These are phyloP conservation scores for Tetranychus cinnabarinus DNA, from an alignment of 1,140 invertebrate species.

Conservation along the genomic window DNA sequence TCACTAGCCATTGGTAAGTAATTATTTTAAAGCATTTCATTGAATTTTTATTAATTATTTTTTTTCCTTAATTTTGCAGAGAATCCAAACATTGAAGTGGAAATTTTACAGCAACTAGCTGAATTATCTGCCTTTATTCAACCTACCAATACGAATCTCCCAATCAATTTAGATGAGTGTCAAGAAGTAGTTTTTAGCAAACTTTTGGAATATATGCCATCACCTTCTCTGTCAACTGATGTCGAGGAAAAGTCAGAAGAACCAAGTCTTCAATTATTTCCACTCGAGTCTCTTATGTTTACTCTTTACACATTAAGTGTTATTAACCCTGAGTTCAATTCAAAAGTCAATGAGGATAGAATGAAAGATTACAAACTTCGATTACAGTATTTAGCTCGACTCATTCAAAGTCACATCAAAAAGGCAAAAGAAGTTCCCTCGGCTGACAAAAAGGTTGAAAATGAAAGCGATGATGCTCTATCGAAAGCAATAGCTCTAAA, in stretches of 20 bases:
- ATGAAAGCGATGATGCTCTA: constrained; percentile 21
- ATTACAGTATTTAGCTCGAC: constrained; percentile 71
- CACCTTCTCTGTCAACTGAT: constrained; percentile 40
- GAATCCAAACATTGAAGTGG: constrained; percentile 25
- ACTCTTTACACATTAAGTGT: constrained; percentile 66
- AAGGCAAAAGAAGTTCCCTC: constrained; percentile 56
- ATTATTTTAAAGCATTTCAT: too few species aligned
- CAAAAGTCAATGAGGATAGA: constrained; percentile 39
- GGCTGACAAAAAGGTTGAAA: constrained; percentile 37
- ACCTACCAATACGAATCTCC: constrained; percentile 14
- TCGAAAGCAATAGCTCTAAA: constrained; percentile 37
- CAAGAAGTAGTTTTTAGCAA: constrained; percentile 45
- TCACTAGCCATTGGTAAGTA: background rate
- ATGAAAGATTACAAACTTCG: constrained; percentile 64
- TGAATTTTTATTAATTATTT: too few species aligned
- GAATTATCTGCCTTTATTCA: constrained; percentile 42
- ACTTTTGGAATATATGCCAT: constrained; percentile 38
- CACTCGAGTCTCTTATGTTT: constrained; percentile 76
- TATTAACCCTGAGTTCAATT: constrained; percentile 42
- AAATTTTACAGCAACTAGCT: constrained; percentile 62
- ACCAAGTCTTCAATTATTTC: constrained; percentile 66
- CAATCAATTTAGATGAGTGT: constrained; percentile 44
- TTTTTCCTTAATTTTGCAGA: background rate
- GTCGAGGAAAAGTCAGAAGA: constrained; percentile 21
- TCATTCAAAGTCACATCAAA: constrained; percentile 75